Evolutionary conservation across 1,140 invertebrate species (phyloP), one percentile per base, ranked within the genome.

Genomic region (Drosophila bocki): DNA sequence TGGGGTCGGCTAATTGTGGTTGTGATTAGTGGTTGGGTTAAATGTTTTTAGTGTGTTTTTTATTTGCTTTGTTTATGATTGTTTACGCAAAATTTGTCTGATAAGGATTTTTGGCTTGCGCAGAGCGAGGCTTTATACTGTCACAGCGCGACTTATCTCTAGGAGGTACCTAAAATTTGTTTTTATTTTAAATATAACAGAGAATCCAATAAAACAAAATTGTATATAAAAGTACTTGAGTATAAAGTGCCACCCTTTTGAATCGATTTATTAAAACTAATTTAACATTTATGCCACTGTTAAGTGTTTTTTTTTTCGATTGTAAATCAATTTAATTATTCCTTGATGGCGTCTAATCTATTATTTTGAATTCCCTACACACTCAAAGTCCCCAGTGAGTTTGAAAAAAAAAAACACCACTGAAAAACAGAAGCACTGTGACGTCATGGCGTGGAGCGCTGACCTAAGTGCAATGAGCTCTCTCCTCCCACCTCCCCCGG

Each of bases 361-460:
- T 44, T 45, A 9, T 26, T 57, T 53, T 22, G 13, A 26, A 57
- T 57, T 41, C 35, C 19, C 54, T 12, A 1, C 35, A 26, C 35
- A 41, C 8, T 37, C 33, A 37, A 37, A 39, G 33, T 13, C 39
- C 12, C 39, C 35, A 19, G 13, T 9, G 17, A 44, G 39, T 35
- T n/a, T 33, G 8, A 62, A 60, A 68, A 57, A 62, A 62, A 60
- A 68, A 60, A 37, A 51, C 62, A 53, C 48, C n/a, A 48, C 33
- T 17, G 26, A 37, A 58, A 53, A 41, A 29, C 33, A 41, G 15
- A 35, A 17, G 17, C 42, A 48, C 22, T 50, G 47, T 85, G 74
- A 85, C 78, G 82, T 86, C 82, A 85, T 59, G 37, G 64, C 33
- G 45, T 47, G 37, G 22, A 82, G 75, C 57, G 53, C 47, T 53